phyloP scores from a whole-genome alignment of 2,113 vertebrate species.

The Orycteropus afer region DNA sequence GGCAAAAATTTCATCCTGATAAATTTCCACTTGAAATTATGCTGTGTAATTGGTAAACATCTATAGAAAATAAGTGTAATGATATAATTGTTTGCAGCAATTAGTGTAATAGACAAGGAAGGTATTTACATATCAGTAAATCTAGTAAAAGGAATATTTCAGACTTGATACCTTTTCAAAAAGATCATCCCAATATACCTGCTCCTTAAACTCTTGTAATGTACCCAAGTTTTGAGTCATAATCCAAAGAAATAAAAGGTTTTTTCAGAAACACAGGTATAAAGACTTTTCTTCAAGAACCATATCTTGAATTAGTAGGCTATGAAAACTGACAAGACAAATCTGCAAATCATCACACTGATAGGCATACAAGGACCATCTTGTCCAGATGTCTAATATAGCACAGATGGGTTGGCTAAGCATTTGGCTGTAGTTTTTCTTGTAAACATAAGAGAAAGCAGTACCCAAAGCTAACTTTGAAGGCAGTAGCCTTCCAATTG shows the following conservation, averaged over 20 bases:
- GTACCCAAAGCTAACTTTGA: constrained; percentile 72
- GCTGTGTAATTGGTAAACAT: neutral
- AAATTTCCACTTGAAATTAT: neutral
- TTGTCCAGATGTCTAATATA: constrained; percentile 80
- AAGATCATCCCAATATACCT: neutral
- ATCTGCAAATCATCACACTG: constrained; percentile 59
- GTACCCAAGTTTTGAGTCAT: constrained; percentile 14
- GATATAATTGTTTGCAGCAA: neutral
- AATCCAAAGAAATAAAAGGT: constrained; percentile 21
- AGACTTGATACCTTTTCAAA: neutral
- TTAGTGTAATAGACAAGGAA: neutral
- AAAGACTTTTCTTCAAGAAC: constrained; percentile 58
- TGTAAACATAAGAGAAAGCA: constrained; percentile 76
- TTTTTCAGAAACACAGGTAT: constrained; percentile 24
- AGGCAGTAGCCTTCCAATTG: constrained; percentile 62
- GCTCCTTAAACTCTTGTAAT: neutral
- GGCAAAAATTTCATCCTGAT: neutral
- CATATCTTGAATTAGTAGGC: constrained; percentile 51
- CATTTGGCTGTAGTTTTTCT: constrained; percentile 73
- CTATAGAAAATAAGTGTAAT: neutral
- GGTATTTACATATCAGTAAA: neutral
- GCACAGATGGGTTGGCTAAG: constrained; percentile 74
- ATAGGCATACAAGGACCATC: constrained; percentile 54
- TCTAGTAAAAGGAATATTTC: neutral
- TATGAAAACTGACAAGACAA: constrained; percentile 73